Evolutionary conservation across 2,888 invertebrate species (phyloP).

Genomic region (Cynaeus angustus): DNA sequence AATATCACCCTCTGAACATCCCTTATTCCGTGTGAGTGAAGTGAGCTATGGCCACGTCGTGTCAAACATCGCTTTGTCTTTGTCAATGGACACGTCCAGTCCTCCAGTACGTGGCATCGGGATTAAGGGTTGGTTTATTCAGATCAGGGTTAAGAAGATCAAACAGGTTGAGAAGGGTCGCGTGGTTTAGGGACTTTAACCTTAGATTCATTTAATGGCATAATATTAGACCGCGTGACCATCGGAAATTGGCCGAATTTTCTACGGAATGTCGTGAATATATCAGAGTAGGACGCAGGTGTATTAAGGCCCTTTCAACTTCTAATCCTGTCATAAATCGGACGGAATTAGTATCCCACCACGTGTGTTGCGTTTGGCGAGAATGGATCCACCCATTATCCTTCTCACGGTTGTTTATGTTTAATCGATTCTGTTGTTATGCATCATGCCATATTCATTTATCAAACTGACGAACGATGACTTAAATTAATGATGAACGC

Average conservation of each 20-base stretch:
- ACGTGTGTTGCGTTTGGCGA: constrained; percentile 32
- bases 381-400: constrained; percentile 22
- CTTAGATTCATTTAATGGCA: constrained; percentile 37
- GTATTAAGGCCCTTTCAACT: constrained; percentile 29
- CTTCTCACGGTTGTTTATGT: constrained; percentile 33
- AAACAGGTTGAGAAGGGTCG: constrained; percentile 47
- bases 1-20: constrained; percentile 14
- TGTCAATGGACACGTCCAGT: constrained; percentile 29
- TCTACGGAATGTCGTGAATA: constrained; percentile 18
- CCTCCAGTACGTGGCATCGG: constrained; percentile 21
- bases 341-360: constrained; percentile 27
- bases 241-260: constrained; percentile 29
- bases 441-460: too few relatives aligned
- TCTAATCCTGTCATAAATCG: constrained; percentile 42
- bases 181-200: constrained; percentile 37
- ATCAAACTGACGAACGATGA: too few relatives aligned
- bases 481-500: too few relatives aligned
- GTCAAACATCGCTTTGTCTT: constrained; percentile 41
- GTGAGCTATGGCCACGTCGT: constrained; percentile 30
- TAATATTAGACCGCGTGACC: constrained; percentile 34
- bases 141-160: constrained; percentile 47
- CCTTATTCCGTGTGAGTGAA: constrained; percentile 29
- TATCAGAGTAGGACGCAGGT: constrained; percentile 31
- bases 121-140: constrained; percentile 45
- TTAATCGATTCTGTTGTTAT: constrained; percentile 44